Base-by-base conservation (phyloP, 2,888 invertebrate species). In the Eristalis arbustorum region DNA sequence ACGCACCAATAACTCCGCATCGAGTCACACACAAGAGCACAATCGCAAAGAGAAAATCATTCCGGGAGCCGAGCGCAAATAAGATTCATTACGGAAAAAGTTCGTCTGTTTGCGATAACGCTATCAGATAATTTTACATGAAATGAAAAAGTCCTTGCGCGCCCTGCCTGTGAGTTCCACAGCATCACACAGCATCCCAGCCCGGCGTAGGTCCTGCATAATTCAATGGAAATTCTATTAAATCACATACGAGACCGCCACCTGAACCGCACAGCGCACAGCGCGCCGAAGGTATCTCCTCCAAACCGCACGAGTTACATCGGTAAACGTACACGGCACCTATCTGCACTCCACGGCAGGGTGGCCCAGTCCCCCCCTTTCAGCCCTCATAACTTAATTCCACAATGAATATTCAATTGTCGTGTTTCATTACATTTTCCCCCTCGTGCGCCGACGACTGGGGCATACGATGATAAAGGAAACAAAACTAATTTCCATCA, bases 321-420 rank as follows among this genome's bases (percentile, higher is more conserved):
- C 37, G 2, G 37, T 37, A 37, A 37, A 37, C 37, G 23, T 14
- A 22, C 56, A 18, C 56, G 2, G 56, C 13, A n/a, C 13, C 37
- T 37, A 13, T 37, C 37, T 37, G 31, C 31, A 31, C 31, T 31
- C 31, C 31, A 31, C 31, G 13, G 37, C 13, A 8, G 37, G 37
- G 2, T 11, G 37, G 1, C 22, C 22, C 22, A 18, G n/a, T 28
- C 18, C 61, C 34, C 11, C 25, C 28, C 67, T 71, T 49, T 57
- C 8, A 23, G 23, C 25, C 59, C 25, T 59, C 59, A 59, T 72
- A 81, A 81, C 56, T 78, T 61, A 69, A 71, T 82, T 82, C 75
- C 63, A 72, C 40, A 87, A 87, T 83, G 74, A 82, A 78, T 75
- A 87, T 87, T 87, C 74, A 87, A 87, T 87, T 82, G 74, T 72